Evolutionary conservation across 2,888 invertebrate species (phyloP).

Genomic region (Apamea sordens): DNA sequence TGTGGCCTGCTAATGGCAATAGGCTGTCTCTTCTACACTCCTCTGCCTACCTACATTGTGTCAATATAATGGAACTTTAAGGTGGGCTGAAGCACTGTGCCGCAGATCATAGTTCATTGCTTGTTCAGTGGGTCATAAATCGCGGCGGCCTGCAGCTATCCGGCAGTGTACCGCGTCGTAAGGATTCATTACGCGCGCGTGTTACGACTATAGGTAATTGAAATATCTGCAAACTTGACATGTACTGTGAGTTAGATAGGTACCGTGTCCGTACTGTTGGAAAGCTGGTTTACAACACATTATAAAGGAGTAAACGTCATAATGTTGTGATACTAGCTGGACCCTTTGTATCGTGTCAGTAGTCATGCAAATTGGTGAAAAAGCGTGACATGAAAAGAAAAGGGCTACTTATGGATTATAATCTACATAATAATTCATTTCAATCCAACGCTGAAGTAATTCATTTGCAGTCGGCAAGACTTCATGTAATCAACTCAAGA

Average conservation of each 20-base stretch:
- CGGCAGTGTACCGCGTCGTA: slow-evolving; percentile 39
- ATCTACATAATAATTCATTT: not conserved
- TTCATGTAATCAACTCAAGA: not conserved
- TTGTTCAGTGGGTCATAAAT: slow-evolving; percentile 39
- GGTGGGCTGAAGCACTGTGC: not conserved
- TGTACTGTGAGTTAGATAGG: slow-evolving; percentile 1
- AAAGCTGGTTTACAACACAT: not conserved
- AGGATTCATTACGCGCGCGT: slow-evolving; percentile 59
- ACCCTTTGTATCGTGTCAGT: not conserved
- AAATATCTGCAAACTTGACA: slow-evolving; percentile 63
- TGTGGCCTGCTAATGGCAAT: not conserved
- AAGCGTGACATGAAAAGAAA: not conserved
- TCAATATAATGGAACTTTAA: not conserved
- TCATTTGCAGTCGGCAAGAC: not conserved
- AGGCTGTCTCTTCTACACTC: not conserved
- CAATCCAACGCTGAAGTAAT: not conserved
- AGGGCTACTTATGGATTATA: not conserved
- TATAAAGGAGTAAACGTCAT: not conserved
- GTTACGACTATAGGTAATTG: slow-evolving; percentile 57
- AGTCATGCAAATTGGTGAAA: not conserved
- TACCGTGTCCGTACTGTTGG: not conserved
- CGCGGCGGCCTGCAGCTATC: not conserved
- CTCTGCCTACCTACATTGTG: not conserved
- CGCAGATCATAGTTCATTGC: slow-evolving; percentile 30
- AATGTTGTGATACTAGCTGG: not conserved